A percentile compares a stretch with the other conserved stretches of the same genome.
phyloP scores from a whole-genome alignment of 1,140 invertebrate species.

The Choristoneura fumiferana region DNA sequence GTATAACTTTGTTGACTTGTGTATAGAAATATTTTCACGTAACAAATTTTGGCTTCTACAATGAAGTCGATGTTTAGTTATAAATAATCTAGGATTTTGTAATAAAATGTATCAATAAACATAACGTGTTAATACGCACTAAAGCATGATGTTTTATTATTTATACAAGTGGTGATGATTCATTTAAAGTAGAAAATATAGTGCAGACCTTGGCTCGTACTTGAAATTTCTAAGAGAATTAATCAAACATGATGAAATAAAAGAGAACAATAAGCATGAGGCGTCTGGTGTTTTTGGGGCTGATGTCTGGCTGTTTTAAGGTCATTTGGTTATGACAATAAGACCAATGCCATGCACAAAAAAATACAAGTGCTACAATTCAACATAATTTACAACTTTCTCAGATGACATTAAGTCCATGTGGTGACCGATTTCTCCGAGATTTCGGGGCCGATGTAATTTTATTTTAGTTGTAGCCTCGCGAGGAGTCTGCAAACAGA shows the following conservation, averaged over 20 bases:
- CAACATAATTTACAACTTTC: no score
- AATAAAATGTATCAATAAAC: slow-evolving; percentile 63
- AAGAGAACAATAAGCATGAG: background rate
- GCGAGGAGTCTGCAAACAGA: no score
- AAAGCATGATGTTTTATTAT: slow-evolving; percentile 42
- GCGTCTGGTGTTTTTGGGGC: no score
- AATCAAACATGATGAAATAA: slow-evolving; percentile 11
- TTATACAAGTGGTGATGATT: slow-evolving; percentile 5
- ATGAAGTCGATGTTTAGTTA: slow-evolving; percentile 34
- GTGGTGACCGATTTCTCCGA: no score
- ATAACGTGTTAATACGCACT: slow-evolving; percentile 68
- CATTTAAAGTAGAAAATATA: background rate
- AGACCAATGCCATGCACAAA: no score
- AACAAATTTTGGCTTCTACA: slow-evolving; percentile 39
- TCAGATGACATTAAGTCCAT: no score
- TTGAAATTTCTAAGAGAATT: slow-evolving; percentile 13
- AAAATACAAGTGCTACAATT: no score
- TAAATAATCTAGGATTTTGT: slow-evolving; percentile 39
- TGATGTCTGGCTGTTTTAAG: no score
- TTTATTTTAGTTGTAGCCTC: no score
- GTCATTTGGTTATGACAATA: no score
- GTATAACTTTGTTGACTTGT: slow-evolving; percentile 25
- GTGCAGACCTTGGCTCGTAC: background rate
- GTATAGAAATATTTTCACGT: slow-evolving; percentile 45
- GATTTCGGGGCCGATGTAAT: no score